phyloP scores from a whole-genome alignment of 2,113 vertebrate species.

The Peromyscus californicus region DNA sequence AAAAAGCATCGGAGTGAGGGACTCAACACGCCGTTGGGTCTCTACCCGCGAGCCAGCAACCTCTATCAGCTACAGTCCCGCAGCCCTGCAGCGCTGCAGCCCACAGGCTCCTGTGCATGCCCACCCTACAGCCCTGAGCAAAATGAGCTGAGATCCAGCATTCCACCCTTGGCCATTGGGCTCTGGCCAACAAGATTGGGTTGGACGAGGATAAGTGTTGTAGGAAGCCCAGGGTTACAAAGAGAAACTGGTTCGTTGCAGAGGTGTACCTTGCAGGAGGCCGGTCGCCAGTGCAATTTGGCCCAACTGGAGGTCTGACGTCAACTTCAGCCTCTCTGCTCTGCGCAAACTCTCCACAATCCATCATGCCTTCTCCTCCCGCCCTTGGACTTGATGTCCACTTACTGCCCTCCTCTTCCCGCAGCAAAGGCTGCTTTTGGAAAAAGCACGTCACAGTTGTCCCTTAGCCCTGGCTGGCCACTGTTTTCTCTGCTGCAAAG shows the following conservation, averaged over 20 bases:
- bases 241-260: conserved; percentile 65
- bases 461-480: neutral
- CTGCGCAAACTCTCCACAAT: conserved; percentile 1
- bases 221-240: conserved; percentile 65
- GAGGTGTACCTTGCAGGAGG: conserved; percentile 46
- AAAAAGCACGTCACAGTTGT: neutral
- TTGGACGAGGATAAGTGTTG: conserved; percentile 75
- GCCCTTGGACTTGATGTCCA: neutral
- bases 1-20: neutral
- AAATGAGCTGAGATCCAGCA: neutral
- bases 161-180: conserved; percentile 8
- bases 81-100: neutral
- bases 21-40: rapidly evolving
- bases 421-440: neutral
- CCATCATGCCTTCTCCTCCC: conserved; percentile 14
- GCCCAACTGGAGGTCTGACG: conserved; percentile 42
- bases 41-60: neutral
- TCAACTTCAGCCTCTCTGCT: conserved; percentile 61
- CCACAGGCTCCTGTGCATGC: neutral
- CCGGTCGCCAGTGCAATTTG: conserved; percentile 22
- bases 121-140: neutral
- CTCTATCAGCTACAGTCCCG: neutral
- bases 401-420: neutral
- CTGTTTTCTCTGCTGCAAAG: neutral
- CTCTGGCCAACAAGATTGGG: conserved; percentile 39